These are phyloP conservation scores for Brachionus manjavacas DNA, from an alignment of 1,140 invertebrate species.

Conservation along the genomic window DNA sequence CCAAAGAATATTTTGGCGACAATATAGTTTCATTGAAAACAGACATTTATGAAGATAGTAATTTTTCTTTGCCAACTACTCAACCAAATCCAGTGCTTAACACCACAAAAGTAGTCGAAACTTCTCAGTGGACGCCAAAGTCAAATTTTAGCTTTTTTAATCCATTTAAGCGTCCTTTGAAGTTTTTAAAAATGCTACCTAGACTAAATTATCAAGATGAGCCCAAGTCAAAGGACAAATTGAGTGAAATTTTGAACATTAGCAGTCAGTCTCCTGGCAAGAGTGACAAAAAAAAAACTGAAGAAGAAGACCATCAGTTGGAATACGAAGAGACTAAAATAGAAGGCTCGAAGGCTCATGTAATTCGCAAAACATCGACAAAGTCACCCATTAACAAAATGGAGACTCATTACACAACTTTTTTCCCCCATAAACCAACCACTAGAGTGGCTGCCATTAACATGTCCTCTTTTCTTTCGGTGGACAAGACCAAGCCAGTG, in stretches of 20 bases:
- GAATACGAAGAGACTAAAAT: not conserved
- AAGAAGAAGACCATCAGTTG: not conserved
- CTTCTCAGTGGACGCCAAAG: not conserved
- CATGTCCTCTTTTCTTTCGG: not conserved
- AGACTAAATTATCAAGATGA: not conserved
- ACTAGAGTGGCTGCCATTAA: not conserved
- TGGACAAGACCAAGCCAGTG: not conserved
- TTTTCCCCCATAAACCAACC: conserved; percentile 12
- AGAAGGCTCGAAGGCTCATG: not conserved
- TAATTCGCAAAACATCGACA: not conserved
- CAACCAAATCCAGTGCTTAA: not conserved
- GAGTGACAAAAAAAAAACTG: not conserved
- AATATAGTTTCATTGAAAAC: not conserved
- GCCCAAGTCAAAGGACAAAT: not conserved
- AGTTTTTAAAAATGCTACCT: conserved; percentile 9
- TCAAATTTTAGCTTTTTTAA: not conserved
- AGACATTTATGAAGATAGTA: not conserved
- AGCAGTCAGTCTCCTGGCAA: not conserved
- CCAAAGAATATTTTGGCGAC: not conserved
- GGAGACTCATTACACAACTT: conserved; percentile 11
- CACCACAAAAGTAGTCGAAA: not conserved
- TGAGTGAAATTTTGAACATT: not conserved
- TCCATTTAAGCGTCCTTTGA: not conserved
- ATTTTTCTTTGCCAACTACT: not conserved
- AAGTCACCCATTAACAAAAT: not conserved